Percentiles rank a stretch among this genome's conserved stretches.
These are phyloP conservation scores for Apodemus speciosus DNA, from an alignment of 2,113 vertebrate genomes.

Conservation along the genomic window DNA sequence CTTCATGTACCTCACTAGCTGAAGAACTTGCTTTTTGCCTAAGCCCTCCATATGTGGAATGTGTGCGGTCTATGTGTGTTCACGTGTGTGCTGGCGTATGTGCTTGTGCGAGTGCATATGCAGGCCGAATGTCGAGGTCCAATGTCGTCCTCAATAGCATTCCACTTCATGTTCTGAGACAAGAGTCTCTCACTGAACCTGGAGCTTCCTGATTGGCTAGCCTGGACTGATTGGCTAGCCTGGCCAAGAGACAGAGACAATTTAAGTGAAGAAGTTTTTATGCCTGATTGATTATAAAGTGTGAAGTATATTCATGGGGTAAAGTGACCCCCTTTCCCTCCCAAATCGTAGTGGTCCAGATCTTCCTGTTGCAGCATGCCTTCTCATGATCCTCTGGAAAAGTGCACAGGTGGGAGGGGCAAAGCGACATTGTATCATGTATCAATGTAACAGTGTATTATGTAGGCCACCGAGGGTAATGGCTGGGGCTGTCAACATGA, in stretches of 20 bases:
- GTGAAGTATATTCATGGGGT: background rate
- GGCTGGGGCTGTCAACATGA: background rate
- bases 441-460: too few relatives aligned
- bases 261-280: background rate
- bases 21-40: background rate
- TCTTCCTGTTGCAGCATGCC: too few relatives aligned
- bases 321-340: background rate
- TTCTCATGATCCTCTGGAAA: background rate
- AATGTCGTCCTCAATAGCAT: too few relatives aligned
- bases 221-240: background rate
- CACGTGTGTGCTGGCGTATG: background rate
- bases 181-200: background rate
- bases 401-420: background rate
- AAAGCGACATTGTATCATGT: too few relatives aligned
- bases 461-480: background rate
- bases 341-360: background rate
- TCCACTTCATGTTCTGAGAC: background rate
- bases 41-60: background rate
- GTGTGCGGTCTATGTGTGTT: background rate
- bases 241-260: background rate
- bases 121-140: too few relatives aligned
- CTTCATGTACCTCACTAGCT: background rate
- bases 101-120: background rate
- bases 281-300: background rate
- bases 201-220: background rate